A percentile compares a stretch with the other conserved stretches of the same genome.
Evolutionary conservation across 2,113 vertebrate genomes (phyloP).

Genomic region (Nicator chloris): DNA sequence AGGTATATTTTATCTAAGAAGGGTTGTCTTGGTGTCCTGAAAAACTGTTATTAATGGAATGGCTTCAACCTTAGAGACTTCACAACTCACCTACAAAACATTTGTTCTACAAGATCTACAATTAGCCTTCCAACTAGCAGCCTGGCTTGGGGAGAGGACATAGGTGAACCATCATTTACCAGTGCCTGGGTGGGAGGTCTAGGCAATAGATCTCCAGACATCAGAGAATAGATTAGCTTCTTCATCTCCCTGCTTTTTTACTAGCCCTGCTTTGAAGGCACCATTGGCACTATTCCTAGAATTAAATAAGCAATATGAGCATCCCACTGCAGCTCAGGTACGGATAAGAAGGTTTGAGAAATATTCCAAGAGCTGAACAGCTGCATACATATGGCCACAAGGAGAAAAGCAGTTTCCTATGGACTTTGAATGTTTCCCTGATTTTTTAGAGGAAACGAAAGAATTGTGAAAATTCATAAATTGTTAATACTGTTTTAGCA

Average conservation of each 20-base stretch:
- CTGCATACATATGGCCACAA: neutral
- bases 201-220: neutral
- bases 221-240: neutral
- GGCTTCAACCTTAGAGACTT: neutral
- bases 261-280: neutral
- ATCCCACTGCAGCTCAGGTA: neutral
- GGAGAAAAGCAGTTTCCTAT: neutral
- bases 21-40: accelerated
- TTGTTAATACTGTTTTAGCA: neutral
- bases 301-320: neutral
- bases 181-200: neutral
- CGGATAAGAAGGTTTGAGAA: neutral
- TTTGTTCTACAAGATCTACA: neutral
- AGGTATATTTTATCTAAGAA: neutral
- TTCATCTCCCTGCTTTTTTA: neutral
- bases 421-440: neutral
- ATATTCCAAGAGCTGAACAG: neutral
- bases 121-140: neutral
- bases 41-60: neutral
- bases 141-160: neutral
- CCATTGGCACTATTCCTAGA: neutral
- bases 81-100: neutral
- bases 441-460: neutral
- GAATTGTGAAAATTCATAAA: neutral
- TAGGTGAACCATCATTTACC: neutral